Conservation (phyloP, 2,888 invertebrate species). For the Agonopterix arenella region DNA sequence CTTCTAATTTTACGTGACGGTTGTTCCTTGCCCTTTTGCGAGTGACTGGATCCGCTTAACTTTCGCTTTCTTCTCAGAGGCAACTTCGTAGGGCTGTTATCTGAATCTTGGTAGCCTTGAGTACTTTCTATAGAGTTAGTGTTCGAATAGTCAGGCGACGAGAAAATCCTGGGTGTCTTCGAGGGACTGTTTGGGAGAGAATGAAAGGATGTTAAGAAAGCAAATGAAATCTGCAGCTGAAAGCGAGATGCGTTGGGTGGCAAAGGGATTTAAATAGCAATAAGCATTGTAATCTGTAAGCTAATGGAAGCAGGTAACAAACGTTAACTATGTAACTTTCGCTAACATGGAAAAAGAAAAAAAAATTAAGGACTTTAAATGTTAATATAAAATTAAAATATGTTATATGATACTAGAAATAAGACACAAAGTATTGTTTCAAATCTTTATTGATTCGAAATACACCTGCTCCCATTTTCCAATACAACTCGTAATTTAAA, state of each 20-base stretch:
- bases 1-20: conserved; percentile 20
- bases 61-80: conserved; percentile 32
- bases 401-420: conserved; percentile 1
- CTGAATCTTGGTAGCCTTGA: conserved; percentile 60
- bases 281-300: conserved; percentile 24
- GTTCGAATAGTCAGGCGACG: conserved; percentile 26
- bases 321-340: not conserved
- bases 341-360: not conserved
- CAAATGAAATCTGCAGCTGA: conserved; percentile 11
- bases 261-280: conserved; percentile 15
- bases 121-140: conserved; percentile 43
- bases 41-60: conserved; percentile 17
- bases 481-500: conserved; percentile 9
- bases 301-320: conserved; percentile 62
- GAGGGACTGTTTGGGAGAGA: conserved; percentile 31
- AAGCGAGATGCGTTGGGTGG: conserved; percentile 1
- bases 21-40: conserved; percentile 7
- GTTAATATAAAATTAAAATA: not conserved
- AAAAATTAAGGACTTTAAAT: not conserved
- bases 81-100: conserved; percentile 33
- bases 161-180: conserved; percentile 18
- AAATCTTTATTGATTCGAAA: conserved; percentile 36
- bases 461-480: conserved; percentile 52
- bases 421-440: conserved; percentile 18
- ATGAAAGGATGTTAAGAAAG: conserved; percentile 19